Conservation (phyloP, 2,113 vertebrate species). For the Hyaena hyaena region DNA sequence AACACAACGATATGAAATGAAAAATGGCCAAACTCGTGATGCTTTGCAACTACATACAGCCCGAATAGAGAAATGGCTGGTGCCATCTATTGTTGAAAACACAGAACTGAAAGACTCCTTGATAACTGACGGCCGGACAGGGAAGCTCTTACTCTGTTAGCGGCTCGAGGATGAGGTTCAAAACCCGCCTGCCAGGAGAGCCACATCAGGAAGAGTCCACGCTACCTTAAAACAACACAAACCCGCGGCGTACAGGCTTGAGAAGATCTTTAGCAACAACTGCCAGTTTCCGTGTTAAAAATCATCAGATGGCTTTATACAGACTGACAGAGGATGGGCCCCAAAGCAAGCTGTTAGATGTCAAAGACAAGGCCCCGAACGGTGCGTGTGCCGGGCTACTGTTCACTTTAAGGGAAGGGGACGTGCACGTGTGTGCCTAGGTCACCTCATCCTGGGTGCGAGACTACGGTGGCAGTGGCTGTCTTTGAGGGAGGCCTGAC, state of each 20-base stretch:
- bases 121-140: background rate
- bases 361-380: background rate
- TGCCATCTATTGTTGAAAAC: constrained; percentile 84
- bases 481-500: background rate
- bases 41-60: constrained; percentile 11
- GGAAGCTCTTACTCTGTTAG: background rate
- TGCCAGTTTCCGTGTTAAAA: background rate
- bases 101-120: constrained; percentile 75
- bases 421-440: background rate
- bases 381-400: background rate
- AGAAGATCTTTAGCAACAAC: background rate
- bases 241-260: background rate
- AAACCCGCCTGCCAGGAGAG: background rate
- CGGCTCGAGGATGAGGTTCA: background rate
- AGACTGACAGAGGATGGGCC: background rate
- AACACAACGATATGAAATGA: constrained; percentile 60
- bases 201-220: background rate
- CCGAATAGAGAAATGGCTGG: constrained; percentile 78
- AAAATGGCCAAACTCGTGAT: constrained; percentile 53
- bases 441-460: background rate
- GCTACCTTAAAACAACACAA: background rate
- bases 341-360: background rate
- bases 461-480: background rate
- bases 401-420: background rate
- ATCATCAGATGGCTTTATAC: background rate